phyloP scores from a whole-genome alignment of 2,797 vertebrate genomes.

The Anisognathus igniventris region DNA sequence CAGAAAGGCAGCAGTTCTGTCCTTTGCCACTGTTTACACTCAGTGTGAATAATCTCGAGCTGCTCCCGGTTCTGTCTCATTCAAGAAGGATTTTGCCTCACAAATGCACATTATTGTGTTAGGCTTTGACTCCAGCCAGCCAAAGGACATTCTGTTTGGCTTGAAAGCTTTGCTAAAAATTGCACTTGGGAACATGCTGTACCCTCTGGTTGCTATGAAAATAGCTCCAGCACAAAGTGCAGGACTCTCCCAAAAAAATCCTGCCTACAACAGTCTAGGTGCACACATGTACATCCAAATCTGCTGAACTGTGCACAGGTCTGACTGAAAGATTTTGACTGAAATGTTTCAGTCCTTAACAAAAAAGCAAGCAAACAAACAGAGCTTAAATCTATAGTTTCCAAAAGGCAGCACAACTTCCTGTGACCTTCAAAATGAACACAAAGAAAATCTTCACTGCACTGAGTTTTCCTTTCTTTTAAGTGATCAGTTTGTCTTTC shows the following conservation, averaged over 20 bases:
- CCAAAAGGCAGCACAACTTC: neutral
- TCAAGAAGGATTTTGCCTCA: neutral
- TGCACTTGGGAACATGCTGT: slow-evolving; percentile 1
- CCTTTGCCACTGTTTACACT: neutral
- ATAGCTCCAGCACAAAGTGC: neutral
- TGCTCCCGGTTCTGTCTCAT: neutral
- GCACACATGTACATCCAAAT: neutral
- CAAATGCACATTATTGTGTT: neutral
- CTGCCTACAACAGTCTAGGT: neutral
- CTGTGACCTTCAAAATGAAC: neutral
- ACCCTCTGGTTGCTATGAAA: slow-evolving; percentile 27
- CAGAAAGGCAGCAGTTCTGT: neutral
- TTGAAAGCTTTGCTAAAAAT: slow-evolving; percentile 17
- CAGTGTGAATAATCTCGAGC: neutral
- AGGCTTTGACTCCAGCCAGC: neutral
- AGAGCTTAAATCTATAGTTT: neutral
- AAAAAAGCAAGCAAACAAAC: neutral
- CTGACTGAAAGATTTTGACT: neutral
- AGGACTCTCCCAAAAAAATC: neutral
- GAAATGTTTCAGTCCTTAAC: neutral
- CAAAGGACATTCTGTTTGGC: slow-evolving; percentile 20
- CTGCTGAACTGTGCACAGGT: neutral
- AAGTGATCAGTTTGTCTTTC: neutral
- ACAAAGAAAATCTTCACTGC: neutral
- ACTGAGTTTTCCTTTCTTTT: neutral